Conservation (phyloP, 2,888 invertebrate genomes). For the Spicauda simplicius region DNA sequence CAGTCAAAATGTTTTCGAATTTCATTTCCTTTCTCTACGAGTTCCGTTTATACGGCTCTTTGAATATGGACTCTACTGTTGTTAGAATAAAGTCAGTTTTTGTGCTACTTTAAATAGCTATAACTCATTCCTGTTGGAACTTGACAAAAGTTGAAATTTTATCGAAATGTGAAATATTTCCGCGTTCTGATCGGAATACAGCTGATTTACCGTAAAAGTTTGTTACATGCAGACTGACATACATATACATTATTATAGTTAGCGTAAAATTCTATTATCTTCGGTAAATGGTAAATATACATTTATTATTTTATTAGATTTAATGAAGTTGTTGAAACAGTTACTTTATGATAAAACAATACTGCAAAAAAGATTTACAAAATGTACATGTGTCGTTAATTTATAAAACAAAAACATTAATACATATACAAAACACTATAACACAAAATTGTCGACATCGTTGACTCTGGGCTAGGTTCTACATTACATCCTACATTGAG, state of each 20-base stretch:
- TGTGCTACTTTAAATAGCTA: conserved; percentile 47
- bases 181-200: conserved; percentile 49
- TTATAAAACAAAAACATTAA: too few species aligned
- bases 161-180: conserved; percentile 67
- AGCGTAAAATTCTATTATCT: background rate
- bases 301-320: too few species aligned
- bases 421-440: too few species aligned
- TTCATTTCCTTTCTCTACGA: conserved; percentile 30
- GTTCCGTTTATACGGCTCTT: conserved; percentile 1
- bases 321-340: too few species aligned
- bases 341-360: too few species aligned
- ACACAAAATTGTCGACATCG: too few species aligned
- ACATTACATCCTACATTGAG: too few species aligned
- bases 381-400: too few species aligned
- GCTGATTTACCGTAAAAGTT: conserved; percentile 66
- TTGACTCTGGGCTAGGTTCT: too few species aligned
- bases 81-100: conserved; percentile 29
- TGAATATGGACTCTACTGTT: background rate
- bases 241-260: background rate
- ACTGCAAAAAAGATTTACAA: too few species aligned
- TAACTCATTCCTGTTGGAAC: conserved; percentile 59
- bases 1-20: conserved; percentile 36
- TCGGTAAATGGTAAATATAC: background rate
- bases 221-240: conserved; percentile 4
- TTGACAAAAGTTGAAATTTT: conserved; percentile 71